Conservation (phyloP, 2,797 vertebrate genomes). For the Megaceryle alcyon region DNA sequence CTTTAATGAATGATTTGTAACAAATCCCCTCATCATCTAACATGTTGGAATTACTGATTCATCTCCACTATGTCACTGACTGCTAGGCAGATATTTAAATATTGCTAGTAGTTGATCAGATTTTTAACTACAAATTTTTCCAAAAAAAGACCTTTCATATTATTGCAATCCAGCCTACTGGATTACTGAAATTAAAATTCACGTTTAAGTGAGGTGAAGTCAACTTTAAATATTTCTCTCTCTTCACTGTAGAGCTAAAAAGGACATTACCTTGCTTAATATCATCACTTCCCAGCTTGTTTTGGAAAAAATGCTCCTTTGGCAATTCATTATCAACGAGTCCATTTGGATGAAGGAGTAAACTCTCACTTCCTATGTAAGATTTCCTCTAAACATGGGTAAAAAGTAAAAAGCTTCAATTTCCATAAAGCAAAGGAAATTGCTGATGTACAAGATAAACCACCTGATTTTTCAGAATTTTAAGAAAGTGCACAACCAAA, state of each 20-base stretch:
- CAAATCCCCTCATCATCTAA: not conserved
- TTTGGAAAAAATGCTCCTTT: slow-evolving; percentile 39
- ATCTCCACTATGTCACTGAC: slow-evolving; percentile 8
- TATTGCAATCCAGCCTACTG: slow-evolving; percentile 38
- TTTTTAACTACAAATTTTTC: not conserved
- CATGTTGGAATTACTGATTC: not conserved
- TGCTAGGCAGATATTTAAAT: not conserved
- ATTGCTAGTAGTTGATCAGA: slow-evolving; percentile 18
- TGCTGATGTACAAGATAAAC: not conserved
- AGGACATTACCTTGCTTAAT: not conserved
- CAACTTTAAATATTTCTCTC: not conserved
- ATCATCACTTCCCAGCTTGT: not conserved
- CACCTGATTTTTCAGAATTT: not conserved
- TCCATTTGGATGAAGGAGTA: slow-evolving; percentile 1
- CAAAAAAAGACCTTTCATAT: not conserved
- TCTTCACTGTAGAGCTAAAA: slow-evolving; percentile 7
- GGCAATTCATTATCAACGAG: not conserved
- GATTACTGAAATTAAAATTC: slow-evolving; percentile 39
- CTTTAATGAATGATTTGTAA: not conserved
- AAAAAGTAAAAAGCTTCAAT: not conserved
- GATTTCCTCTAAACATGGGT: not conserved
- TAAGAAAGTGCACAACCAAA: not conserved
- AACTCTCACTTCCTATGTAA: not conserved
- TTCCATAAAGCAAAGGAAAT: not conserved
- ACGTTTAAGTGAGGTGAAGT: not conserved